Evolutionary conservation across 2,113 vertebrate genomes (phyloP).

Genomic region (Chroicocephalus ridibundus): DNA sequence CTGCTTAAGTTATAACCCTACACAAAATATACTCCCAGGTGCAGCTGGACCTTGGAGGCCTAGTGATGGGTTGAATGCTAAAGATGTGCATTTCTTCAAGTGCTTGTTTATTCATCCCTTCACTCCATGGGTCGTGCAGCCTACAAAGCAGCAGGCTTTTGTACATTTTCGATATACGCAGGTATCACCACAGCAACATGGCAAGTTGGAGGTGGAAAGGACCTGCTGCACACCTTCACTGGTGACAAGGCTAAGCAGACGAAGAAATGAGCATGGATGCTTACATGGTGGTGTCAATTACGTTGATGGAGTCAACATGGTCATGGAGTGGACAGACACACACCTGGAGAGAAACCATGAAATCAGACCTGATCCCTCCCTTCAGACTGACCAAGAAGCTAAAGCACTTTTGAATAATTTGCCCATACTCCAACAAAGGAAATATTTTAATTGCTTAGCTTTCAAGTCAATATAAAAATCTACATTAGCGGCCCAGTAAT

Average conservation of each 20-base stretch:
- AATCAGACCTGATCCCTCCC: not conserved
- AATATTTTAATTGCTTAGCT: not conserved
- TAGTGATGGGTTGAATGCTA: not conserved
- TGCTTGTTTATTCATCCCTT: not conserved
- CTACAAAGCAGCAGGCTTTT: not conserved
- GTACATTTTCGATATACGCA: not conserved
- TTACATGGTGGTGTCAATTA: not conserved
- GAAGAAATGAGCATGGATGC: not conserved
- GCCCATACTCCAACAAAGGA: not conserved
- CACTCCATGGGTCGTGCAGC: accelerated
- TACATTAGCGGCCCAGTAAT: not conserved
- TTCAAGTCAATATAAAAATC: not conserved
- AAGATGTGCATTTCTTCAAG: not conserved
- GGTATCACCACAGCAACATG: not conserved
- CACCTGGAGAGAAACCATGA: not conserved
- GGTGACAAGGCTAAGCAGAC: not conserved
- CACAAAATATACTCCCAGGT: not conserved
- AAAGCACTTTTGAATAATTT: not conserved
- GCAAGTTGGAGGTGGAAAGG: not conserved
- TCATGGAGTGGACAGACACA: not conserved
- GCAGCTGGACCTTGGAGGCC: not conserved
- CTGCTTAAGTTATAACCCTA: not conserved
- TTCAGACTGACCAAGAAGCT: not conserved
- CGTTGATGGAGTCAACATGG: not conserved
- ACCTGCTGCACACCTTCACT: not conserved